Evolutionary conservation across 2,888 invertebrate species (phyloP).

Genomic region (Calephelis perditalis): DNA sequence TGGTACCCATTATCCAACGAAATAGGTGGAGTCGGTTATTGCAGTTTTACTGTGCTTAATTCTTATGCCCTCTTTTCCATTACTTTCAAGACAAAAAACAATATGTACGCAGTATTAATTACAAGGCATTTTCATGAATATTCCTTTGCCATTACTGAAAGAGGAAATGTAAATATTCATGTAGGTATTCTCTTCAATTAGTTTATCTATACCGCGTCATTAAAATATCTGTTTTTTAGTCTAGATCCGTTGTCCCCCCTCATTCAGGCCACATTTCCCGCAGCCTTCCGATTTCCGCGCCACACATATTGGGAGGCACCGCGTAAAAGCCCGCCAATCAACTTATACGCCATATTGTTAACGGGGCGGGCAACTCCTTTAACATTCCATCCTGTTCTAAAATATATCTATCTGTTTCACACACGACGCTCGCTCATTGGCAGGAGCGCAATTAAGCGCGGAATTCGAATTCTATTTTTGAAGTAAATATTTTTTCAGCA

Average conservation of each 20-base stretch:
- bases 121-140: constrained; percentile 6
- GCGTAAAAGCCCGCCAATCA: constrained; percentile 76
- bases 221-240: constrained; percentile 9
- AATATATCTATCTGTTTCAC: constrained; percentile 53
- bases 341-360: constrained; percentile 81
- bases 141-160: constrained; percentile 6
- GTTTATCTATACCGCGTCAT: constrained; percentile 4
- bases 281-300: constrained; percentile 55
- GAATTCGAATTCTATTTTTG: constrained; percentile 76
- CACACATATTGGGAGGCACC: constrained; percentile 52
- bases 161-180: constrained; percentile 11
- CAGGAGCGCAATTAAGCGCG: constrained; percentile 72
- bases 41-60: no score
- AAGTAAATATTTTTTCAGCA: constrained; percentile 73
- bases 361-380: constrained; percentile 72
- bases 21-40: no score
- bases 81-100: no score
- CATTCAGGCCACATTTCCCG: constrained; percentile 36
- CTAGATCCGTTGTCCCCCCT: constrained; percentile 13
- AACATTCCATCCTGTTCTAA: constrained; percentile 50
- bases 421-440: constrained; percentile 63
- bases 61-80: no score
- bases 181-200: constrained; percentile 7
- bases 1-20: no score
- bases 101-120: background rate